A percentile compares a stretch with the other conserved stretches of the same genome.
Conservation (phyloP, 2,888 invertebrate genomes). For the Gnatocerus cornutus region DNA sequence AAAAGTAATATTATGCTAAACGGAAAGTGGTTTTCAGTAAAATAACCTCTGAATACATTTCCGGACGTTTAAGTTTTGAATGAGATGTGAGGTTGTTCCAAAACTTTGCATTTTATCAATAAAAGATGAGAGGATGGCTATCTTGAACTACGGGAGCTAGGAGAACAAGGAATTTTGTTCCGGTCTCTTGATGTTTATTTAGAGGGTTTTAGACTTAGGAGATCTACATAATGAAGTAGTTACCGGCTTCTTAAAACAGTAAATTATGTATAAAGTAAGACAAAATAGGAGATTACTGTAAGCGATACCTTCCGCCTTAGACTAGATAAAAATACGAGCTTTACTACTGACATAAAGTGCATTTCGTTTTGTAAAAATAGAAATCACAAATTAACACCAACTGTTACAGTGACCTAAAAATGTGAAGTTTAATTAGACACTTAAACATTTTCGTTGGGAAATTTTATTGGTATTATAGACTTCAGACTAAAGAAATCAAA, state of each 20-base stretch:
- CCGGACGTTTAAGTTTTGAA: conserved; percentile 16
- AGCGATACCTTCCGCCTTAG: conserved; percentile 7
- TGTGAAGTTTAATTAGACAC: conserved; percentile 2
- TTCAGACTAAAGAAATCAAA: no score
- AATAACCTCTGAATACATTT: conserved; percentile 8
- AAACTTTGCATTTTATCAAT: conserved; percentile 17
- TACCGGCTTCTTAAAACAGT: conserved; percentile 18
- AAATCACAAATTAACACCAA: conserved; percentile 10
- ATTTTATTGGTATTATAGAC: not conserved
- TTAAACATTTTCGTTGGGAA: not conserved
- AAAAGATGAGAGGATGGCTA: conserved; percentile 2
- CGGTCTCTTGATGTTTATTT: conserved; percentile 6
- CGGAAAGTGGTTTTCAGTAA: not conserved
- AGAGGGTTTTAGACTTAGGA: conserved; percentile 2
- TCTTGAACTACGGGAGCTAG: not conserved
- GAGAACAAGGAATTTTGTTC: conserved; percentile 11
- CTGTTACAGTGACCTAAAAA: not conserved
- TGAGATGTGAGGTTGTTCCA: not conserved
- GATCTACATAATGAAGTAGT: conserved; percentile 28
- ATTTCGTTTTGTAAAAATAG: conserved; percentile 22
- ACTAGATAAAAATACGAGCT: conserved; percentile 23
- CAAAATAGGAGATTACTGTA: conserved; percentile 14
- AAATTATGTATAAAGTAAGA: conserved; percentile 15
- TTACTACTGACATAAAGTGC: conserved; percentile 31
- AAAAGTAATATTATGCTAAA: conserved; percentile 2